Conservation (phyloP, 2,797 vertebrate species). For the Xerus rutilus region DNA sequence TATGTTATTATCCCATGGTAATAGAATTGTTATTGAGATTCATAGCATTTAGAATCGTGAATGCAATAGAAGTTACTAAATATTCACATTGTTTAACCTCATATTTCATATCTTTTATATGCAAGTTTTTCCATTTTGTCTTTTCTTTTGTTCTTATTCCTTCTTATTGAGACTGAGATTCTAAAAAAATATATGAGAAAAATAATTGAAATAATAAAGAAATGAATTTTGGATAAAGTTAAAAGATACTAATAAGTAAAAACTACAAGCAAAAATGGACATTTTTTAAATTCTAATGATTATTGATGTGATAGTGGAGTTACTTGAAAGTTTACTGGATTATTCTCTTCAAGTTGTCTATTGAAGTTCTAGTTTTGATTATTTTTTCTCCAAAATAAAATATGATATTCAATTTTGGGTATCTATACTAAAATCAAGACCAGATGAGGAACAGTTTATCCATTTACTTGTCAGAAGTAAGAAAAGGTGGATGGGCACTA, state of each 20-base stretch:
- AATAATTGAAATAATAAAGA: neutral
- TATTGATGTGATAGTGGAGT: neutral
- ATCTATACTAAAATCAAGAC: neutral
- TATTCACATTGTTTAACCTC: neutral
- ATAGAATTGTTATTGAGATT: neutral
- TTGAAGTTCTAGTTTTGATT: neutral
- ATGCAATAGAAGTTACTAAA: neutral
- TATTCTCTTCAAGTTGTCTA: neutral
- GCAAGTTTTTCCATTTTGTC: neutral
- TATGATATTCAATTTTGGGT: neutral
- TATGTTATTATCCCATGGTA: neutral
- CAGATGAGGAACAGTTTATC: neutral
- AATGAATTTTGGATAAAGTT: neutral
- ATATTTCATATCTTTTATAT: neutral
- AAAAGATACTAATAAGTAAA: neutral
- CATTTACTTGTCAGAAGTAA: neutral
- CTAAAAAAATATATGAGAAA: neutral
- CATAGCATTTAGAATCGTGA: neutral
- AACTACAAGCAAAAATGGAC: neutral
- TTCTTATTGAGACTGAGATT: neutral
- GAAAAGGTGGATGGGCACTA: neutral
- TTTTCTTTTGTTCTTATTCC: neutral
- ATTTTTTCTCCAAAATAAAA: neutral
- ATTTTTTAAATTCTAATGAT: neutral
- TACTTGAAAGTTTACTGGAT: neutral